phyloP scores from a whole-genome alignment of 1,140 invertebrate species.

The Drosophila tsacasi region DNA sequence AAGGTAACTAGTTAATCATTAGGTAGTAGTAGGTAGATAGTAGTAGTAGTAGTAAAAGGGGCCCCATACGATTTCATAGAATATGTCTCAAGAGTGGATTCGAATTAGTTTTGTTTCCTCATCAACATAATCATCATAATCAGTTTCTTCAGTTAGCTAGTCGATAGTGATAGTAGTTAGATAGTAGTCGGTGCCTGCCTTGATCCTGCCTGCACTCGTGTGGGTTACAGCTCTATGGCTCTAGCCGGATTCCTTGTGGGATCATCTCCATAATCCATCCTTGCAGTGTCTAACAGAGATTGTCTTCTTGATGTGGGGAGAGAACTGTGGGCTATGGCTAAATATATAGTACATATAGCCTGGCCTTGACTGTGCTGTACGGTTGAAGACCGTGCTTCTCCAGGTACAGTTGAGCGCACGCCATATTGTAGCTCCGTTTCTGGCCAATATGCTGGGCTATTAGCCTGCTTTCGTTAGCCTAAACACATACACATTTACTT shows the following conservation, averaged over 20 bases:
- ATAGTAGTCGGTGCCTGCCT: constrained; percentile 37
- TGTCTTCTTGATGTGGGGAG: constrained; percentile 60
- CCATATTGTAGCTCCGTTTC: constrained; percentile 29
- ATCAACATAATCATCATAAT: constrained; percentile 6
- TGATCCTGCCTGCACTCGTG: constrained; percentile 22
- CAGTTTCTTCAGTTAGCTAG: constrained; percentile 38
- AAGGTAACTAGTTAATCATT: constrained; percentile 52
- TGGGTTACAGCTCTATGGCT: background rate
- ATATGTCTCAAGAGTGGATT: constrained; percentile 75
- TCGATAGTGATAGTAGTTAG: constrained; percentile 52
- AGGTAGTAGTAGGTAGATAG: background rate
- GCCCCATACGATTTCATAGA: constrained; percentile 68
- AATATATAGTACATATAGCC: background rate
- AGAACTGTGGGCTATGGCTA: constrained; percentile 15
- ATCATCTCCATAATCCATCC: background rate
- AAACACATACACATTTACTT: constrained; percentile 46
- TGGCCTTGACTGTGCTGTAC: constrained; percentile 2
- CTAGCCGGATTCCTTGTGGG: constrained; percentile 2
- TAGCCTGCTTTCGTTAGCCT: constrained; percentile 28
- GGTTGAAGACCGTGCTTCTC: constrained; percentile 2
- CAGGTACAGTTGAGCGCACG: constrained; percentile 75
- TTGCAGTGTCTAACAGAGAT: constrained; percentile 61
- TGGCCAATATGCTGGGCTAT: constrained; percentile 31
- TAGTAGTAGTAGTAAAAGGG: constrained; percentile 50
- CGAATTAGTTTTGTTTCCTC: constrained; percentile 66